Conservation (phyloP, 1,140 invertebrate genomes). For the Limonius californicus region DNA sequence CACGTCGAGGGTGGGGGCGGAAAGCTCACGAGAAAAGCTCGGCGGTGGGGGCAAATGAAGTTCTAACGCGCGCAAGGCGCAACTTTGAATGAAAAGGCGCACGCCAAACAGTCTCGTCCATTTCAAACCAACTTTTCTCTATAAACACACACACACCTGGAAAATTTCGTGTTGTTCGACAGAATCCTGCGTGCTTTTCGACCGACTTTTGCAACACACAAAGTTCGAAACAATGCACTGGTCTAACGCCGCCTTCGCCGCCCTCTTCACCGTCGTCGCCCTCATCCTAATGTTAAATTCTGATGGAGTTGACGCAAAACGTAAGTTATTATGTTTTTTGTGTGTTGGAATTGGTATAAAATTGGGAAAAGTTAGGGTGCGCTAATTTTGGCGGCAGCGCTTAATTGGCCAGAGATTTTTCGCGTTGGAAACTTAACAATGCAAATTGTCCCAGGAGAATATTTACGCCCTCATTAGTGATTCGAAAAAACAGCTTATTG, state of each 20-base stretch:
- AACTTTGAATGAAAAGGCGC: slow-evolving; percentile 29
- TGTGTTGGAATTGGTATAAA: no score
- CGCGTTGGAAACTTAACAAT: no score
- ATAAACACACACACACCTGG: background rate
- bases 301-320: slow-evolving; percentile 20
- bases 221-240: background rate
- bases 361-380: no score
- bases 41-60: background rate
- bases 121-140: slow-evolving; percentile 21
- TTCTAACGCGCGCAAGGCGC: slow-evolving; percentile 19
- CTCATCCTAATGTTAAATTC: slow-evolving; percentile 17
- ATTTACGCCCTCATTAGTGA: no score
- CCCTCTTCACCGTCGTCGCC: slow-evolving; percentile 3
- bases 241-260: background rate
- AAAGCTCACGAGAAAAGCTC: background rate
- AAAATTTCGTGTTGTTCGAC: background rate
- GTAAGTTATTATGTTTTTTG: slow-evolving; percentile 11
- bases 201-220: background rate
- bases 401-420: no score
- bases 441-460: no score
- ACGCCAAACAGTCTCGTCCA: slow-evolving; percentile 22
- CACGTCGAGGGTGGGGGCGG: background rate
- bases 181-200: slow-evolving; percentile 20
- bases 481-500: no score
- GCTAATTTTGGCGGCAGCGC: no score